Evolutionary conservation across 1,140 invertebrate species (phyloP).

Genomic region (Pararge aegeria): DNA sequence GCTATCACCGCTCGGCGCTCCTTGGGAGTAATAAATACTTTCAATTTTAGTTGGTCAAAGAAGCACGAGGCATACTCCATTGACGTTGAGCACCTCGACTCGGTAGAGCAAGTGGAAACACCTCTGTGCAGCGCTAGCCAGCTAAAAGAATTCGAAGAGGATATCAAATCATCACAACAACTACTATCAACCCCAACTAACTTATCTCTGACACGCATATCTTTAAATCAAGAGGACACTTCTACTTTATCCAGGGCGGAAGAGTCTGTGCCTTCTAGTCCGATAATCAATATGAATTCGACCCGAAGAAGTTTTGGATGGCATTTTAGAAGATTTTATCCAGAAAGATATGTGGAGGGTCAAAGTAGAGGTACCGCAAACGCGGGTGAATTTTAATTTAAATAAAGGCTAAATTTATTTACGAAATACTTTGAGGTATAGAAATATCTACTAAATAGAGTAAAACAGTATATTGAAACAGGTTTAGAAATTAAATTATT

Average conservation of each 20-base stretch:
- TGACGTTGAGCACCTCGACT: slow-evolving; percentile 60
- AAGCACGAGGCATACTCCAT: slow-evolving; percentile 63
- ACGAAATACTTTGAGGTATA: no score
- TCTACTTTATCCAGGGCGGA: slow-evolving; percentile 39
- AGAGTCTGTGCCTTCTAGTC: slow-evolving; percentile 53
- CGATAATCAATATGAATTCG: slow-evolving; percentile 45
- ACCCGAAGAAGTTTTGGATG: slow-evolving; percentile 64
- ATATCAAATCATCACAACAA: slow-evolving; percentile 52
- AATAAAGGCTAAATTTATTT: neutral
- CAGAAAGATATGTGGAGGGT: slow-evolving; percentile 33
- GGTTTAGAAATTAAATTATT: no score
- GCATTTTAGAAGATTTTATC: slow-evolving; percentile 54
- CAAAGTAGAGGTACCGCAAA: neutral
- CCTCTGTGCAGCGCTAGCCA: slow-evolving; percentile 71
- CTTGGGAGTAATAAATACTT: no score
- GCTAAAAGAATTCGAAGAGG: slow-evolving; percentile 59
- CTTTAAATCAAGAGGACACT: slow-evolving; percentile 46
- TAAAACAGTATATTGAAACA: no score
- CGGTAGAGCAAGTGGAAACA: slow-evolving; percentile 66
- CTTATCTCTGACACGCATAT: slow-evolving; percentile 42
- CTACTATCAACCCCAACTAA: slow-evolving; percentile 45
- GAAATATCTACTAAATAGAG: no score
- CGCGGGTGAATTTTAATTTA: neutral
- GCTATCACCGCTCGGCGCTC: no score
- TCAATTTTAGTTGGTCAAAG: slow-evolving; percentile 58